Base-by-base conservation (phyloP, 37 sponge, comb jelly and placozoan genomes). In the Oopsacas minuta region DNA sequence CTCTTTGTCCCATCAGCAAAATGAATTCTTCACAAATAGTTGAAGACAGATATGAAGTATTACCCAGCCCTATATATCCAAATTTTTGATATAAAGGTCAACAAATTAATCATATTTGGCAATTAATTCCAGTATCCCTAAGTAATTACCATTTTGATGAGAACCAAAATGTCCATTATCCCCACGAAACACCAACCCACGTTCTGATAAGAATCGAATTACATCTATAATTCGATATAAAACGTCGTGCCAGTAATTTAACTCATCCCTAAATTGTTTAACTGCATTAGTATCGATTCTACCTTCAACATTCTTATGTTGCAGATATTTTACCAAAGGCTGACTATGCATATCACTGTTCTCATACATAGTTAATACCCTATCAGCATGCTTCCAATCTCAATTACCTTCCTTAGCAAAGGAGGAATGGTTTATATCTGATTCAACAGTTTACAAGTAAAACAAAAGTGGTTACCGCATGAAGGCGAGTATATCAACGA, bases 101-200 rank as follows among this genome's bases (percentile, higher is more conserved):
- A 83, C 23, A 32, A 83, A 83, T 38, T 39, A 49, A 38, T 83
- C 84, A 83, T 39, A 83, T 38, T 83, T 30, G 20, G 46, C 46
- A 83, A 83, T 36, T 35, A 83, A 35, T 38, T 83, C 84, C 39
- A 83, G 28, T 32, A 83, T 20, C 32, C 84, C 84, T n/a, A 83
- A 37, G 39, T 83, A 83, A 1, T 83, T 83, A 28, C 84, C 84
- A 38, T 83, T 83, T 25, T 83, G 46, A 38, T 7, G 38, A 25
- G 39, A 83, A 32, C 38, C 38, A 22, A 83, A 38, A 23, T 23
- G 37, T 39, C 39, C 84, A 83, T 38, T 32, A 32, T 20, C 37
- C 32, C 84, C 84, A 25, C 84, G 84, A 38, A 83, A 83, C n/a
- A 34, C 84, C 30, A 83, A 37, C n/a, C 84, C 84, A 32, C 84